phyloP scores from a whole-genome alignment of 1,140 invertebrate species.

The Dryas iulia region DNA sequence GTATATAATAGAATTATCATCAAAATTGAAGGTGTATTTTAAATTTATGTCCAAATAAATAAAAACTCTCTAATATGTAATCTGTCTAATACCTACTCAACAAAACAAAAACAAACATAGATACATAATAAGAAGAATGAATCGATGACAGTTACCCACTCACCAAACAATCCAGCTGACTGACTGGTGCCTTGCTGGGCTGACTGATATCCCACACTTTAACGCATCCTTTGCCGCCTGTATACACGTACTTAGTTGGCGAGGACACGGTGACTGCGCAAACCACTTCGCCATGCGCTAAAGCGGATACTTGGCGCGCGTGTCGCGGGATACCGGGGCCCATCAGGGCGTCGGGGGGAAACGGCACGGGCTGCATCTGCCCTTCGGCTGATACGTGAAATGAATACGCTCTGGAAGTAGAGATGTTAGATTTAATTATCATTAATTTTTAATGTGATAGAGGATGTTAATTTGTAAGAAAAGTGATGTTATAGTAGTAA shows the following conservation, averaged over 20 bases:
- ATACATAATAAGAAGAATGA: constrained; percentile 15
- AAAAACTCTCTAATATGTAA: too few relatives aligned
- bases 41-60: too few relatives aligned
- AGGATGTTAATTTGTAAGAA: too few relatives aligned
- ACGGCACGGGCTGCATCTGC: constrained; percentile 95
- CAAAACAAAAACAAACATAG: too few relatives aligned
- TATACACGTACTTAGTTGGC: constrained; percentile 88
- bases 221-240: constrained; percentile 98
- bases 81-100: too few relatives aligned
- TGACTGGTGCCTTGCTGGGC: constrained; percentile 87
- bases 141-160: constrained; percentile 76
- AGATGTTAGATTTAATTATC: too few relatives aligned
- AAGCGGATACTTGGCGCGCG: constrained; percentile 93
- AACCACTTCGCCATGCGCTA: constrained; percentile 96
- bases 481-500: too few relatives aligned
- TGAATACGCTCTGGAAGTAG: constrained; percentile 93
- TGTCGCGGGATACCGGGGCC: constrained; percentile 96
- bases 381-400: constrained; percentile 92
- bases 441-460: too few relatives aligned
- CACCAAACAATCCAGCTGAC: constrained; percentile 95
- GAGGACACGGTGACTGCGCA: constrained; percentile 93
- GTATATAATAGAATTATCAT: too few relatives aligned
- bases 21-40: too few relatives aligned
- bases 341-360: constrained; percentile 95
- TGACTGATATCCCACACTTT: constrained; percentile 97